Percentiles rank a stretch among this genome's conserved stretches.
Evolutionary conservation across 2,888 invertebrate species (phyloP).

Genomic region (Eueremaeus valkanovi): DNA sequence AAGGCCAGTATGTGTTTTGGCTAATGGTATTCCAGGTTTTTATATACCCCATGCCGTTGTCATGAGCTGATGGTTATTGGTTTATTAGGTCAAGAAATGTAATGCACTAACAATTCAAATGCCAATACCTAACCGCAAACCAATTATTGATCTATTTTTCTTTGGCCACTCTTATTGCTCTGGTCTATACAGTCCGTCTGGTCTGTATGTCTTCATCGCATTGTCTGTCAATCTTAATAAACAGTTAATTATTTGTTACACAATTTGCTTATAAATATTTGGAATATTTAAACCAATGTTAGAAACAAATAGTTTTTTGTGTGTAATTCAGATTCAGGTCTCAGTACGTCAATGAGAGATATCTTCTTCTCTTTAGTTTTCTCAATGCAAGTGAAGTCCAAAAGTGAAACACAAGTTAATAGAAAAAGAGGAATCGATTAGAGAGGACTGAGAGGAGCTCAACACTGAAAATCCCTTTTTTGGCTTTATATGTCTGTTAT

Average conservation of each 20-base stretch:
- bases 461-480: background rate
- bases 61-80: conserved; percentile 11
- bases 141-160: background rate
- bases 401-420: background rate
- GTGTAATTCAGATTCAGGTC: too few relatives aligned
- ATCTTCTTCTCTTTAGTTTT: too few relatives aligned
- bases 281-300: too few relatives aligned
- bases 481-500: background rate
- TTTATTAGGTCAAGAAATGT: background rate
- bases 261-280: too few relatives aligned
- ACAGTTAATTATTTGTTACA: background rate
- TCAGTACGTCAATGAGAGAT: too few relatives aligned
- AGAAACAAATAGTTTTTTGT: too few relatives aligned
- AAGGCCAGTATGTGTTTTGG: background rate
- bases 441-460: background rate
- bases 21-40: background rate
- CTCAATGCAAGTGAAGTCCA: too few relatives aligned
- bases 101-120: conserved; percentile 1
- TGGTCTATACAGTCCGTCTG: too few relatives aligned
- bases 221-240: conserved; percentile 15
- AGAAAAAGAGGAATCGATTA: background rate
- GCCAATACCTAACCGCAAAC: background rate
- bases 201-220: background rate
- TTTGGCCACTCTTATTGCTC: background rate
- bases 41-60: background rate